Conservation (phyloP, 1,140 invertebrate genomes). For the Galleria mellonella region DNA sequence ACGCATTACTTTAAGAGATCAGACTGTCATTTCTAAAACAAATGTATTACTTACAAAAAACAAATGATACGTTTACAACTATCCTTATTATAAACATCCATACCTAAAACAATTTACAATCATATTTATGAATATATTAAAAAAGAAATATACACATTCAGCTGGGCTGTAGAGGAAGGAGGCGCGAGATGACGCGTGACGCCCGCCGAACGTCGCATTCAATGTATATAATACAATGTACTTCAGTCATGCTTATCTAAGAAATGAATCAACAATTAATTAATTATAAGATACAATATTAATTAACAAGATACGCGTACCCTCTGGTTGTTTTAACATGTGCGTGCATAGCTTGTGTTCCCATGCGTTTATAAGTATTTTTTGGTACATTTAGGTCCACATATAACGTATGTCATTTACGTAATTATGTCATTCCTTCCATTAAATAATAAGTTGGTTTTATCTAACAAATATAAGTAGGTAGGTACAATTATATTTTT, state of each 20-base stretch:
- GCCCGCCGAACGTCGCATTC: slow-evolving; percentile 2
- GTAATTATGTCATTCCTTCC: slow-evolving; percentile 22
- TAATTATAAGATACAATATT: slow-evolving; percentile 55
- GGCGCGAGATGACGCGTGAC: neutral
- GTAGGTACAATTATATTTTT: too few relatives aligned
- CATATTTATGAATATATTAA: slow-evolving; percentile 7
- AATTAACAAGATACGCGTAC: slow-evolving; percentile 61
- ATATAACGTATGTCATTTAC: slow-evolving; percentile 33
- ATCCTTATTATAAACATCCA: slow-evolving; percentile 63
- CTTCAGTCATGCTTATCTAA: slow-evolving; percentile 37
- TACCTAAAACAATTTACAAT: slow-evolving; percentile 68
- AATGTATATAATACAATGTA: slow-evolving; percentile 29
- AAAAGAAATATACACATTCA: slow-evolving; percentile 6
- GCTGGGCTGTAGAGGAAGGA: neutral
- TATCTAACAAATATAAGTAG: too few relatives aligned
- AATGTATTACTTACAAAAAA: slow-evolving; percentile 47
- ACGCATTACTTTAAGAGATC: slow-evolving; percentile 66
- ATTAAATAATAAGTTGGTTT: too few relatives aligned
- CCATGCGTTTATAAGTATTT: slow-evolving; percentile 40
- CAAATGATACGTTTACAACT: slow-evolving; percentile 58
- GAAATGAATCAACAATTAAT: slow-evolving; percentile 67
- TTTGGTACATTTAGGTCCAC: slow-evolving; percentile 60
- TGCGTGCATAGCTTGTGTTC: slow-evolving; percentile 6
- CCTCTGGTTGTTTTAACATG: slow-evolving; percentile 24
- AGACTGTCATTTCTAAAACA: slow-evolving; percentile 68